phyloP scores from a whole-genome alignment of 2,797 vertebrate species.

The Stomatorhinus walkeri region DNA sequence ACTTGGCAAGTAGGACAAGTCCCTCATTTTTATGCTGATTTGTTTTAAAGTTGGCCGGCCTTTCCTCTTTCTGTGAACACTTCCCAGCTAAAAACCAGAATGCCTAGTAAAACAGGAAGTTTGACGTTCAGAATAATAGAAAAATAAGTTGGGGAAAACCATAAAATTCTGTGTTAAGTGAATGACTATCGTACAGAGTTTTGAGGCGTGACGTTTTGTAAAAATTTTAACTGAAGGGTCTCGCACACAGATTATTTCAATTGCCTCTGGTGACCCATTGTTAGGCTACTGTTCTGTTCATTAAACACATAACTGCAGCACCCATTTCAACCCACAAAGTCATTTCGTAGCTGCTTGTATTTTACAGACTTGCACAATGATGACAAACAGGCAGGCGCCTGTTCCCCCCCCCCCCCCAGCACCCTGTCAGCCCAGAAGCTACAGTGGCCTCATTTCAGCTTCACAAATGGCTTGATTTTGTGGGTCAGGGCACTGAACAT shows the following conservation, averaged over 20 bases:
- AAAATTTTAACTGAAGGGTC: background rate
- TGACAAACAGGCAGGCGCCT: background rate
- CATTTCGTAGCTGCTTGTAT: background rate
- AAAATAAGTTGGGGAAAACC: background rate
- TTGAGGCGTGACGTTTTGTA: background rate
- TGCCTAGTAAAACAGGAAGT: background rate
- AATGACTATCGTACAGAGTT: background rate
- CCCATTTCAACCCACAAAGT: background rate
- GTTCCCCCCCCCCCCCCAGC: background rate
- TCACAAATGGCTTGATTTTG: background rate
- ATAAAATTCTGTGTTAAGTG: background rate
- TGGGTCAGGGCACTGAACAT: background rate
- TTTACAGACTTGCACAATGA: background rate
- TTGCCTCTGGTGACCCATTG: background rate
- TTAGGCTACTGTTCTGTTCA: background rate
- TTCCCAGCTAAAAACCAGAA: background rate
- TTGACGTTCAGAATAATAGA: background rate
- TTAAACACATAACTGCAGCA: background rate
- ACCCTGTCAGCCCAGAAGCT: background rate
- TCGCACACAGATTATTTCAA: background rate
- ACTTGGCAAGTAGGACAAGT: background rate
- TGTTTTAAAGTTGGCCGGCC: background rate
- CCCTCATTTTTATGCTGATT: background rate
- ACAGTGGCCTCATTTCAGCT: background rate
- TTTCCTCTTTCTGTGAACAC: background rate